Evolutionary conservation across 2,113 vertebrate genomes (phyloP), one percentile per base, ranked within the genome.

Genomic region (Calidris pugnax): DNA sequence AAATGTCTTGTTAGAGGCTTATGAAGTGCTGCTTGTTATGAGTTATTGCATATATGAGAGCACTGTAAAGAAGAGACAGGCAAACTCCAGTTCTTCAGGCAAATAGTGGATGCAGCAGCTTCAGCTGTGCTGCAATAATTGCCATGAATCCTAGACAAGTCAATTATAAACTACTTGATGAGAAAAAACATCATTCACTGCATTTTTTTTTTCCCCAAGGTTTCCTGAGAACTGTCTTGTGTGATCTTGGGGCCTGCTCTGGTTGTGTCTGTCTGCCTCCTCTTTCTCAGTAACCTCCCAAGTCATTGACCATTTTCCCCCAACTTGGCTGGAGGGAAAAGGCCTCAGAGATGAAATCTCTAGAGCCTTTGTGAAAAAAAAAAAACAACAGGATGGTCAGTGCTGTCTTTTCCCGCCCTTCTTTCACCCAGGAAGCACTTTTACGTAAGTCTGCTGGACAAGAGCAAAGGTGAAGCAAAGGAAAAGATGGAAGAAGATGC

Each of bases 281-380:
- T 69, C 20, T 21, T 57, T 66, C 77, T 72, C 15, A 27, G 16
- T 53, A 74, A 74, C 30, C 78, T 88, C 32, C 26, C 71, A 71
- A 24, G 19, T 66, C 16, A 47, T 30, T 45, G 17, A 26, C 33
- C 1, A 30, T 37, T 93, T 78, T 60, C 20, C 16, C 28, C 23
- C 39, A 3, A 33, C 2, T 6, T 51, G 26, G 15, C 33, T 45
- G 0, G 0, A 66, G 22, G 12, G 2, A 75, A 69, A 83, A 83
- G 19, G 32, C 7, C n/a, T 83, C 32, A 33, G 67, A 87, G 13
- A 51, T 27, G 7, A 86, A 27, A 6, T 66, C 45, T 50, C 14
- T 22, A 56, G 59, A 79, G 7, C 1, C 14, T 75, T 66, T 56
- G n/a, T 60, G 39, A 75, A 79, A 92, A 86, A 92, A 86, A 92